These are phyloP conservation scores for Hiodon alosoides DNA, from an alignment of 2,113 vertebrate genomes.

Conservation along the genomic window DNA sequence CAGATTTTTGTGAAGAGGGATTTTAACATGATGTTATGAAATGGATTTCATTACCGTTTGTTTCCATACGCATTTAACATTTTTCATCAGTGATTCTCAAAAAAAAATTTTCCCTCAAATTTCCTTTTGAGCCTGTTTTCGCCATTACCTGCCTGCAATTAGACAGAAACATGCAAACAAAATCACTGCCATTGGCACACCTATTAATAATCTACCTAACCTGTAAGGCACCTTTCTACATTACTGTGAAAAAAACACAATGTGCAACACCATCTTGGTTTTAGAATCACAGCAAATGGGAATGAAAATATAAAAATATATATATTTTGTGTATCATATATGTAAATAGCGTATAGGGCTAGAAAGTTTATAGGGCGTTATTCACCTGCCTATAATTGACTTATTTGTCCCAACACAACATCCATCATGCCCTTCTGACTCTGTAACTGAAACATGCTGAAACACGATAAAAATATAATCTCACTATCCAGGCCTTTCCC, in stretches of 20 bases:
- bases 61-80: background rate
- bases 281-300: conserved; percentile 11
- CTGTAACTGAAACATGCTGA: conserved; percentile 15
- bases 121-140: background rate
- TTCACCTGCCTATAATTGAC: conserved; percentile 23
- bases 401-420: conserved; percentile 27
- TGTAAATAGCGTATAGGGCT: background rate
- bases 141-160: background rate
- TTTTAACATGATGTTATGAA: too few relatives aligned
- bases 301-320: conserved; percentile 11
- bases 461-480: conserved; percentile 36
- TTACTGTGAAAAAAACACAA: conserved; percentile 17
- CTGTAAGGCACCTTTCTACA: background rate
- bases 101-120: background rate
- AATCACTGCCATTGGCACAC: background rate
- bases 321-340: too few relatives aligned
- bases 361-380: background rate
- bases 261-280: conserved; percentile 20
- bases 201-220: background rate
- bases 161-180: conserved; percentile 6
- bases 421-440: conserved; percentile 10
- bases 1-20: background rate
- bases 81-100: background rate
- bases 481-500: conserved; percentile 33
- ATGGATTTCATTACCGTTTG: background rate